Evolutionary conservation across 1,140 invertebrate genomes (phyloP).

Genomic region (Hylaeus anthracinus): DNA sequence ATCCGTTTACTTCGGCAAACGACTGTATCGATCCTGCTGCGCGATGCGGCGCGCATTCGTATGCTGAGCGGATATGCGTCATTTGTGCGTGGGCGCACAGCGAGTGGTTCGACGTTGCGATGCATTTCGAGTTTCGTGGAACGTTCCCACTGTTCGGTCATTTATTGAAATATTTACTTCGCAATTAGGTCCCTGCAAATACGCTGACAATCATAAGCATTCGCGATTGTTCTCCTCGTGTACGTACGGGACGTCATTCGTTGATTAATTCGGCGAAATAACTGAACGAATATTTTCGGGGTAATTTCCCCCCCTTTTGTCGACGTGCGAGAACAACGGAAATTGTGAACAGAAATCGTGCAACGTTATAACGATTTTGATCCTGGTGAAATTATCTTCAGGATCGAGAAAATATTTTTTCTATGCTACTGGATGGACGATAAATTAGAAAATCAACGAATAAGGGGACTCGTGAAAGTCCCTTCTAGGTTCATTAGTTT

Average conservation of each 20-base stretch:
- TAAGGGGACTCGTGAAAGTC: too few species aligned
- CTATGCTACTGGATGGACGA: too few species aligned
- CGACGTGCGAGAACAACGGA: too few species aligned
- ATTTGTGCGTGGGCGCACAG: slow-evolving; percentile 23
- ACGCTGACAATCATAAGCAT: neutral
- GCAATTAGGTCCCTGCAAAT: neutral
- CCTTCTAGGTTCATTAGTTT: too few species aligned
- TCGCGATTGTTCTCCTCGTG: neutral
- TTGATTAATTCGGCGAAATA: neutral
- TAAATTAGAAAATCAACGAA: too few species aligned
- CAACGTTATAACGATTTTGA: too few species aligned
- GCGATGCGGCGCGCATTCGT: slow-evolving; percentile 46
- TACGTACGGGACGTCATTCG: neutral
- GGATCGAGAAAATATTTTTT: too few species aligned
- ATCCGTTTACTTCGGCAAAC: slow-evolving; percentile 66
- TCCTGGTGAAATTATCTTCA: too few species aligned
- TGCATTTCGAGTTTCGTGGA: neutral
- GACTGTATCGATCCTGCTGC: slow-evolving; percentile 58
- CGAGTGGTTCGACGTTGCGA: neutral
- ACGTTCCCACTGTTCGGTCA: too few species aligned
- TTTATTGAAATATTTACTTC: slow-evolving; percentile 5
- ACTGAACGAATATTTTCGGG: too few species aligned
- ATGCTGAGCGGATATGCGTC: slow-evolving; percentile 53
- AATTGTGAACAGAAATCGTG: too few species aligned
- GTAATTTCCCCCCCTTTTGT: too few species aligned